Conservation (phyloP, 2,797 vertebrate genomes). For the Hoplostethus atlanticus region DNA sequence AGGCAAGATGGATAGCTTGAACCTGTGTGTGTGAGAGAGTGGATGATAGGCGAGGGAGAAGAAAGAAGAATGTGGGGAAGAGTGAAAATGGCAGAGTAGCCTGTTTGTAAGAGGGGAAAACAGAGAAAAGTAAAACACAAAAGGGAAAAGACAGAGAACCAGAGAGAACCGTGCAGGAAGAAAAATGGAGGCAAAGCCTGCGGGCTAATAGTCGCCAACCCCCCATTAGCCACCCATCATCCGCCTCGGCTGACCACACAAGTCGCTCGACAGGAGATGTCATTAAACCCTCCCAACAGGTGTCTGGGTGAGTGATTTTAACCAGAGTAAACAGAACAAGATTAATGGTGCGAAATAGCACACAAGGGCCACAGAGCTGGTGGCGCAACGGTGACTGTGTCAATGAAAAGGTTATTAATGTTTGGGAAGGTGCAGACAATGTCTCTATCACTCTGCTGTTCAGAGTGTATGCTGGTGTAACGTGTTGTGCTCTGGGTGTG, state of each 20-base stretch:
- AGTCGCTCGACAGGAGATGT: conserved; percentile 59
- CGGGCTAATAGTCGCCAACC: conserved; percentile 33
- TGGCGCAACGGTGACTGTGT: conserved; percentile 44
- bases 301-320: conserved; percentile 77
- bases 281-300: conserved; percentile 78
- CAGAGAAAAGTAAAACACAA: not conserved
- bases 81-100: conserved; percentile 9
- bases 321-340: conserved; percentile 79
- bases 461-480: conserved; percentile 5
- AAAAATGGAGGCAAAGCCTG: conserved; percentile 38
- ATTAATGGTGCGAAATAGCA: conserved; percentile 79
- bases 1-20: conserved; percentile 46
- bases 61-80: conserved; percentile 1
- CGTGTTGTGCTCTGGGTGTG: conserved; percentile 1
- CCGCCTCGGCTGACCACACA: conserved; percentile 41
- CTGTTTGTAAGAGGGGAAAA: conserved; percentile 10
- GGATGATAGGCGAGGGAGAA: conserved; percentile 17
- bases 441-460: conserved; percentile 23
- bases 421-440: conserved; percentile 36
- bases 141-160: not conserved
- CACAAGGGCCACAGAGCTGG: conserved; percentile 52
- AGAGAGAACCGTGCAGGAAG: not conserved
- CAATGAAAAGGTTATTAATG: conserved; percentile 68
- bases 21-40: conserved; percentile 21
- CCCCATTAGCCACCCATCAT: conserved; percentile 54